Base-by-base conservation (phyloP, 1,140 invertebrate species). In the Portunus trituberculatus region DNA sequence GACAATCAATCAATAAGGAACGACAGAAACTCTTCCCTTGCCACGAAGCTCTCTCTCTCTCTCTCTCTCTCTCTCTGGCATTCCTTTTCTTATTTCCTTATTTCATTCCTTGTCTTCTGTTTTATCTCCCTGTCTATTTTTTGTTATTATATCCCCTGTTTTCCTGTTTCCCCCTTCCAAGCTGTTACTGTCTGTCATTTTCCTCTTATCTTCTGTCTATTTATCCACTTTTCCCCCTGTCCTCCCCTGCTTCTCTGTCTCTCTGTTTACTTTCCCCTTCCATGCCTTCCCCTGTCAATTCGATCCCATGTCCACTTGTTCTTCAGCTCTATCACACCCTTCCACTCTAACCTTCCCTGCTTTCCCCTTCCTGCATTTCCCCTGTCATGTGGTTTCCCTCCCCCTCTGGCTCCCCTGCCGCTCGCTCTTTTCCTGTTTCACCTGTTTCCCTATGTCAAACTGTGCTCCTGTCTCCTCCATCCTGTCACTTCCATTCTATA, bases 1-100 rank as follows among this genome's bases (percentile, higher is more conserved):
- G 91, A 76, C 83, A 87, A 93, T 95, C 94, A 87, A 95, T 95
- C 94, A 93, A 95, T 95, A 95, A 76, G 86, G 91, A 48, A 89
- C 59, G 93, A 94, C 89, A 46, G 46, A 32, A 25, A 45, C 83
- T 14, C 52, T 12, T 39, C 39, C 39, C 39, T 6, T 39, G 39
- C 39, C 83, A 39, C 39, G 39, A 83, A 87, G 93, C 45, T 16
- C 46, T 39, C 84, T 16, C 39, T 6, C 39, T 6, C 39, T 6
- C 39, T 39, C 39, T 39, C 39, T 39, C 39, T 39, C 39, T 39
- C 39, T 39, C 39, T 39, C 91, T 29, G 16, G 52, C 67, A 76
- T 32, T 76, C 67, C 91, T 92, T 29, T 25, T 76, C 31, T 31
- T 45, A 14, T 45, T n/a, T 4, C 45, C 31, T 31, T 45, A 8